Percentiles rank a stretch among this genome's conserved stretches.
These are phyloP conservation scores for Phragmatobia fuliginosa DNA, from an alignment of 2,888 invertebrate species.

Conservation along the genomic window DNA sequence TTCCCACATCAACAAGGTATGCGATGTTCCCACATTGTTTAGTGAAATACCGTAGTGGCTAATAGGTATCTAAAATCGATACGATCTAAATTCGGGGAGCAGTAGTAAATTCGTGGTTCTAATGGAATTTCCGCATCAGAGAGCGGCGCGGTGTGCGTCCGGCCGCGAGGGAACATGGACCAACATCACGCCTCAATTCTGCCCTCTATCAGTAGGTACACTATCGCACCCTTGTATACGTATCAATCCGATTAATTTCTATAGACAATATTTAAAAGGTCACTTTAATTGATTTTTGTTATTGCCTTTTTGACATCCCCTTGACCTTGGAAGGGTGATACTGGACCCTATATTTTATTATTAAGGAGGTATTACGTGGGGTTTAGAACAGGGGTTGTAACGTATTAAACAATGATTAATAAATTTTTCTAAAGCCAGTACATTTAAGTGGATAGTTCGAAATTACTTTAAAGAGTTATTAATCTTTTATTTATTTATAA, in stretches of 20 bases:
- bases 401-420: constrained; percentile 73
- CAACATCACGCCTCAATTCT: constrained; percentile 35
- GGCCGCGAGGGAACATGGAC: constrained; percentile 47
- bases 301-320: constrained; percentile 74
- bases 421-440: constrained; percentile 79
- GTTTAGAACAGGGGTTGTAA: neutral
- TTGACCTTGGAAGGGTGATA: constrained; percentile 67
- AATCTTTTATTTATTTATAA: constrained; percentile 58
- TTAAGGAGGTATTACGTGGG: neutral
- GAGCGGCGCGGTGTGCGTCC: constrained; percentile 55
- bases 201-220: constrained; percentile 25
- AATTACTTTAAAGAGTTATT: constrained; percentile 57
- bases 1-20: constrained; percentile 22
- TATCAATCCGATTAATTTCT: constrained; percentile 79
- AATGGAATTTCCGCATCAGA: constrained; percentile 80
- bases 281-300: constrained; percentile 77
- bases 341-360: constrained; percentile 67
- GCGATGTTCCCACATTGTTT: constrained; percentile 11
- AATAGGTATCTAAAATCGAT: constrained; percentile 62
- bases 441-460: constrained; percentile 56
- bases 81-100: constrained; percentile 58
- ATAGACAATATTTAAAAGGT: constrained; percentile 71
- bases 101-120: constrained; percentile 71
- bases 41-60: constrained; percentile 29
- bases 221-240: constrained; percentile 56